These are phyloP conservation scores for Tamias sibiricus DNA, from an alignment of 2,113 vertebrate species.

Conservation along the genomic window DNA sequence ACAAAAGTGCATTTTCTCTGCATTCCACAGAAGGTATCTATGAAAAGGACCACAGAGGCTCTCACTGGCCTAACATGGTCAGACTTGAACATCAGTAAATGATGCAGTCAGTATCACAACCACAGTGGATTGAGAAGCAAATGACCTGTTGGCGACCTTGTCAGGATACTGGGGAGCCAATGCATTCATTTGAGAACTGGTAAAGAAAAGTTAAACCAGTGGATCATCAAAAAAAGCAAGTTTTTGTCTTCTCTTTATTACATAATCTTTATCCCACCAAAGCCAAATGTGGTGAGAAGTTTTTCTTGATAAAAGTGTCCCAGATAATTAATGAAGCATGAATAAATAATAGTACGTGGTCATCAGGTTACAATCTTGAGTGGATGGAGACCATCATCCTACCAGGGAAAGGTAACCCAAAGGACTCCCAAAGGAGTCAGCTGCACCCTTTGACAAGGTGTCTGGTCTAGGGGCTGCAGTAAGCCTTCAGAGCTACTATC, in stretches of 20 bases:
- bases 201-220: not conserved
- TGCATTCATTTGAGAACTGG: not conserved
- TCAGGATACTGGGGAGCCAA: not conserved
- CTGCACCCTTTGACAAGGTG: rapidly evolving
- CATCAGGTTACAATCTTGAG: no score
- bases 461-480: not conserved
- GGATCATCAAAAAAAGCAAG: not conserved
- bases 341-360: not conserved
- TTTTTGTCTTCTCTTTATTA: not conserved
- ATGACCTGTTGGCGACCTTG: not conserved
- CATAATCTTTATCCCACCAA: not conserved
- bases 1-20: not conserved
- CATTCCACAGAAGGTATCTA: not conserved
- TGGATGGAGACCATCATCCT: not conserved
- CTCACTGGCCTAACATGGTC: not conserved
- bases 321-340: not conserved
- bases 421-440: no score
- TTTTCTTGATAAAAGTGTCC: not conserved
- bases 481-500: not conserved
- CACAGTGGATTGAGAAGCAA: not conserved
- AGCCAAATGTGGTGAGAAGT: not conserved
- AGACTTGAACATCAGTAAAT: not conserved
- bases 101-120: no score
- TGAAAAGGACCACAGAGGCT: not conserved
- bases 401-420: not conserved